phyloP scores from a whole-genome alignment of 92 coral and sea anemone species.

The Hydrozoanthus gracilis region DNA sequence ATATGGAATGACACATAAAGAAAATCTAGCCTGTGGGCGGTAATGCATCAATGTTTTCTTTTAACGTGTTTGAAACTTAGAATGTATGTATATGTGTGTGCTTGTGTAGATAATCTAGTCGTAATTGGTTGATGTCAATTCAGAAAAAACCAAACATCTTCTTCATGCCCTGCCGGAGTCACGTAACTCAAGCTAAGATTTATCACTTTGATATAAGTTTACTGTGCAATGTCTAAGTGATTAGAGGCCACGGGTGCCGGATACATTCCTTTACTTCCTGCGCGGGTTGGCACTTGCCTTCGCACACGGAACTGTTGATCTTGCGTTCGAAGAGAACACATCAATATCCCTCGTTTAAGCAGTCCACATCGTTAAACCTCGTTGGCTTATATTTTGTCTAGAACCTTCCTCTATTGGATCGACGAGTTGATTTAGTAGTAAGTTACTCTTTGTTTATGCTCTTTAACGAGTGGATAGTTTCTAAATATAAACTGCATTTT shows the following conservation, averaged over 20 bases:
- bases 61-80: slow-evolving; percentile 25
- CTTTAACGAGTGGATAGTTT: slow-evolving; percentile 52
- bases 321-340: background rate
- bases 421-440: slow-evolving; percentile 33
- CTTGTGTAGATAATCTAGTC: slow-evolving; percentile 17
- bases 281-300: slow-evolving; percentile 78
- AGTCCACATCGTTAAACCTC: background rate
- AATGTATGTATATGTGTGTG: slow-evolving; percentile 35
- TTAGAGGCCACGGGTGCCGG: slow-evolving; percentile 77
- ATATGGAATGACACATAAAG: slow-evolving; percentile 62
- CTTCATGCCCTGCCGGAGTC: slow-evolving; percentile 44
- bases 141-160: slow-evolving; percentile 39
- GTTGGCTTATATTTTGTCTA: background rate
- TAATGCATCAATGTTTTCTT: slow-evolving; percentile 41
- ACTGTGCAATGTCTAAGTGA: slow-evolving; percentile 89
- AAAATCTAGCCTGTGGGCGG: slow-evolving; percentile 38
- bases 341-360: background rate
- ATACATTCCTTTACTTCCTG: slow-evolving; percentile 94
- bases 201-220: slow-evolving; percentile 64
- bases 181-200: slow-evolving; percentile 67
- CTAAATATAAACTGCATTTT: slow-evolving; percentile 92
- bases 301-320: slow-evolving; percentile 85
- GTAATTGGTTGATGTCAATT: background rate
- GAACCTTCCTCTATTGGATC: background rate
- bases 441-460: slow-evolving; percentile 26